Evolutionary conservation across 2,888 invertebrate species (phyloP), one percentile per base, ranked within the genome.

Genomic region (Lasioglossum lativentre): DNA sequence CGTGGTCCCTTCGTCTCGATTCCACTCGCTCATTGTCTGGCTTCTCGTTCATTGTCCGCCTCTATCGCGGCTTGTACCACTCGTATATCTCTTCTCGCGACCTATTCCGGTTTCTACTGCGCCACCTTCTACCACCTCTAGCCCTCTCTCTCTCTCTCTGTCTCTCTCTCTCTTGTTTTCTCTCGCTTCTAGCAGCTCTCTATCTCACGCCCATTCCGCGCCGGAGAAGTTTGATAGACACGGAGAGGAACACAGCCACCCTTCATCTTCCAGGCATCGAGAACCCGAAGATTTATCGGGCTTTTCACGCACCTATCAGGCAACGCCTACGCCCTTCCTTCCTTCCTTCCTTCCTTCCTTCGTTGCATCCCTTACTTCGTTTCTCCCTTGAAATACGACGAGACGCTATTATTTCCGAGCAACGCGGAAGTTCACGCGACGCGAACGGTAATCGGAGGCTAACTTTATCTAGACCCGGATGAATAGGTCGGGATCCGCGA

Each of bases 281-380:
- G 47, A 1, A 68, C 47, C n/a, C 47, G 40, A 76, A 81, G 88
- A 91, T 91, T 91, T 90, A 90, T 91, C 90, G 86, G 85, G 71
- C 75, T 83, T 86, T 85, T 83, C 86, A 83, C 78, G 81, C 88
- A 85, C 75, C 88, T 77, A 88, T 91, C 88, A 34, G 84, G 85
- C 70, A 84, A 78, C 86, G 75, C 30, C 47, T 47, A 19, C 47
- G 27, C 71, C 59, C 76, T 76, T 56, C 45, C 45, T 59, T 70
- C 59, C 59, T 63, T 63, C 59, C 59, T n/a, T 27, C 59, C n/a
- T n/a, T 59, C 59, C 59, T 30, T 63, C 0, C 59, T 27, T 0
- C 27, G 12, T 14, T 19, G 30, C 47, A 47, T 16, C 63, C 30
- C 30, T 30, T 66, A 1, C 27, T n/a, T 59, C 63, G 16, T 34